Conservation (phyloP, 2,113 vertebrate species). For the Percina caprodes region DNA sequence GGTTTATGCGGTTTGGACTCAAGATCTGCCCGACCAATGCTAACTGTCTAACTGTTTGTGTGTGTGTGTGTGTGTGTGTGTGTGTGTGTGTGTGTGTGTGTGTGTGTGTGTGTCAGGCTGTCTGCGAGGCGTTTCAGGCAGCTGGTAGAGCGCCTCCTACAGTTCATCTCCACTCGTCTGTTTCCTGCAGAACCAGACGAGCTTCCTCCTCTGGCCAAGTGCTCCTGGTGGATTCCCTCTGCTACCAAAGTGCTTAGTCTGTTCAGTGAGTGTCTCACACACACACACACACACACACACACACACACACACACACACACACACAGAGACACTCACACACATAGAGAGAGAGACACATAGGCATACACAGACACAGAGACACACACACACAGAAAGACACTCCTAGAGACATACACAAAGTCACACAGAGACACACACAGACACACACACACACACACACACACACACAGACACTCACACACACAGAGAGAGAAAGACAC, state of each 20-base stretch:
- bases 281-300: constrained; percentile 8
- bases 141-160: constrained; percentile 90
- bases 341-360: too few relatives aligned
- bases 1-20: not conserved
- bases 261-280: constrained; percentile 86
- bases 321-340: too few relatives aligned
- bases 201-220: constrained; percentile 91
- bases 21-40: too few relatives aligned
- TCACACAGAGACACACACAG: too few relatives aligned
- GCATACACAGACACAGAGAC: too few relatives aligned
- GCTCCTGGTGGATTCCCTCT: constrained; percentile 96
- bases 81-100: constrained; percentile 27
- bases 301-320: not conserved
- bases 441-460: too few relatives aligned
- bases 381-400: too few relatives aligned
- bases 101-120: constrained; percentile 80
- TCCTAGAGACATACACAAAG: too few relatives aligned
- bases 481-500: too few relatives aligned
- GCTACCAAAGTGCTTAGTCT: constrained; percentile 93
- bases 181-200: constrained; percentile 94
- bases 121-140: constrained; percentile 90
- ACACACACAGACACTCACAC: too few relatives aligned
- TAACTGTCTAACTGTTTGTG: too few relatives aligned
- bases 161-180: constrained; percentile 93
- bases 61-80: constrained; percentile 34